Conservation (phyloP, 2,888 invertebrate species). For the Emmelina monodactyla region DNA sequence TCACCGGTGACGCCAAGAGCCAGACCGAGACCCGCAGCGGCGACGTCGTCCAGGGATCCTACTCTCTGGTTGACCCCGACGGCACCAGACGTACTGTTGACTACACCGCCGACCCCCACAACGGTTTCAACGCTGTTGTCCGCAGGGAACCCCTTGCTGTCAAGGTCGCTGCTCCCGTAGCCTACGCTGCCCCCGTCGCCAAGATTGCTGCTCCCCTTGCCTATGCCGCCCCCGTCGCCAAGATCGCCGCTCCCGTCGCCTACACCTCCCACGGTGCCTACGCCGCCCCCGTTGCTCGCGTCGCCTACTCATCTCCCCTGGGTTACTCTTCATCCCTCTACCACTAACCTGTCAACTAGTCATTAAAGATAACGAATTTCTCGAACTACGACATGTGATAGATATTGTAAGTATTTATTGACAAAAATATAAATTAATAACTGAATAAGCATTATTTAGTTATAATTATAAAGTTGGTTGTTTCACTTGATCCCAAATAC, state of each 20-base stretch:
- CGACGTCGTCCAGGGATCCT: conserved; percentile 37
- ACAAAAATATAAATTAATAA: too few relatives aligned
- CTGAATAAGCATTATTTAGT: too few relatives aligned
- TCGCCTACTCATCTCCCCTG: neutral
- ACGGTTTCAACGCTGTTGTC: conserved; percentile 19
- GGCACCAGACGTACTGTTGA: conserved; percentile 45
- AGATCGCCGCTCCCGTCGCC: conserved; percentile 10
- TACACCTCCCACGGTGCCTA: conserved; percentile 10
- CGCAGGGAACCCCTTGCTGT: neutral
- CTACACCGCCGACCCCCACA: conserved; percentile 46
- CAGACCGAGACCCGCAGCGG: conserved; percentile 33
- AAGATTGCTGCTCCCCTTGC: conserved; percentile 13
- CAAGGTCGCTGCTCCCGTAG: conserved; percentile 17
- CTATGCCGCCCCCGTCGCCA: conserved; percentile 17
- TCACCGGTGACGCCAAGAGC: conserved; percentile 45
- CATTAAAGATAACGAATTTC: too few relatives aligned
- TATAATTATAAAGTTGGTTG: too few relatives aligned
- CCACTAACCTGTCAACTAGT: too few relatives aligned
- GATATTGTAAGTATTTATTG: too few relatives aligned
- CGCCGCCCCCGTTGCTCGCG: neutral
- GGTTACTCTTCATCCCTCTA: neutral
- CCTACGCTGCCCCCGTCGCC: conserved; percentile 19
- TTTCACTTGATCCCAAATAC: too few relatives aligned
- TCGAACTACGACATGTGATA: too few relatives aligned
- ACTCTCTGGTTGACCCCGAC: conserved; percentile 48